Conservation (phyloP, 1,140 invertebrate genomes). For the Cylas formicarius region DNA sequence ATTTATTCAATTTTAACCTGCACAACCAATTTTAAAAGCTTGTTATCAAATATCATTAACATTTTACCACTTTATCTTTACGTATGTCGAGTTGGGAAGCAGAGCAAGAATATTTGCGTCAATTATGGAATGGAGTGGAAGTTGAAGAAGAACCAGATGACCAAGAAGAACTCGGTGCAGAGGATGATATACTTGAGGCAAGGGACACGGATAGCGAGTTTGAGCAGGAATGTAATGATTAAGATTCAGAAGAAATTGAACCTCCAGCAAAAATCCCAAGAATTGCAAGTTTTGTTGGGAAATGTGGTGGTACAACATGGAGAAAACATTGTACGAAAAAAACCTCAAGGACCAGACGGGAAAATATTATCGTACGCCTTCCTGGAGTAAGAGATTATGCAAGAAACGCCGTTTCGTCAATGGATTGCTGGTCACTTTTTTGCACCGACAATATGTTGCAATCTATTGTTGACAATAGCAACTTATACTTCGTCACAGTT, state of each 20-base stretch:
- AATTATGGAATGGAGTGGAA: conserved; percentile 7
- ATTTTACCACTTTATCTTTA: conserved; percentile 16
- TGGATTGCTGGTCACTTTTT: conserved; percentile 10
- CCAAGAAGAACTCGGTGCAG: conserved; percentile 12
- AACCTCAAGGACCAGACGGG: too few relatives aligned
- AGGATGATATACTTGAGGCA: conserved; percentile 4
- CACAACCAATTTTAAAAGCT: too few relatives aligned
- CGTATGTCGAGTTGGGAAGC: conserved; percentile 9
- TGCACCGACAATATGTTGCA: conserved; percentile 3
- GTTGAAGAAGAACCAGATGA: conserved; percentile 11
- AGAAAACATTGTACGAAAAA: too few relatives aligned
- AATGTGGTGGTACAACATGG: too few relatives aligned
- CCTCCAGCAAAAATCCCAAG: too few relatives aligned
- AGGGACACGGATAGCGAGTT: conserved; percentile 3
- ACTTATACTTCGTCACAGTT: too few relatives aligned
- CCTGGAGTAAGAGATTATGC: conserved; percentile 11
- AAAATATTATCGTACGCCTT: too few relatives aligned
- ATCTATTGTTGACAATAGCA: conserved; percentile 2
- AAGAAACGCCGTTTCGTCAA: neutral
- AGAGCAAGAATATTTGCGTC: conserved; percentile 12
- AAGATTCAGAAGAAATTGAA: too few relatives aligned
- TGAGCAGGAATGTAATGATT: too few relatives aligned
- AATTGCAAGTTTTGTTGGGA: too few relatives aligned
- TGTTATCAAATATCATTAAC: too few relatives aligned
- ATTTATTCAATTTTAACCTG: too few relatives aligned